Base-by-base conservation (phyloP, 2,113 vertebrate species). In the Felis chaus region DNA sequence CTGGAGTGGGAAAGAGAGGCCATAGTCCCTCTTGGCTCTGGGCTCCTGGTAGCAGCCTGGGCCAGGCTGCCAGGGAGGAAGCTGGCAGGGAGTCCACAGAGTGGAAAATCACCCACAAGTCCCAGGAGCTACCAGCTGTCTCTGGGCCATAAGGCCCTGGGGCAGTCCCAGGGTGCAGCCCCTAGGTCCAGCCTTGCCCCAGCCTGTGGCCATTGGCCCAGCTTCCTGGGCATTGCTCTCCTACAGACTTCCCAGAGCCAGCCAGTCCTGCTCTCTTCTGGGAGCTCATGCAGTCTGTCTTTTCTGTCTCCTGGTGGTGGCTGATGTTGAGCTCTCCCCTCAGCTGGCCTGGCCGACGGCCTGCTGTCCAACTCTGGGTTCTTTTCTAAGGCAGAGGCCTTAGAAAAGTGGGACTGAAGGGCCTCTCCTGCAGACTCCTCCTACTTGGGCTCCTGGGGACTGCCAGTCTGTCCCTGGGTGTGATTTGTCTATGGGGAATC, bases 51-150 rank as follows among this genome's bases (percentile, higher is more conserved):
- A 39, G 48, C 69, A 73, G 45, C 55, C 69, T 66, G 45, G 29
- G n/a, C 78, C 36, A 85, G 71, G 48, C 91, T 94, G 69, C 68
- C 69, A 50, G 71, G 79, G 45, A 71, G 48, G 80, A 88, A 80
- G 27, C 92, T 96, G 97, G 89, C 97, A 98, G 73, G 73, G 63
- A 12, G 83, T 89, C 79, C 27, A 1, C n/a, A 83, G 83, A 98
- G 83, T 98, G 96, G 97, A 98, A 98, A 97, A 96, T 97, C 96
- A 98, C 95, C 86, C 89, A 41, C 65, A 23, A 55, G 91, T 50
- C 45, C 78, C 5, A 18, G 69, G 27, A 84, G 50, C 33, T 33
- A 16, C 84, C 0, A 1, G 76, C 50, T 15, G 78, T 53, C 48
- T 90, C 57, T 29, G 84, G 27, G 86, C 89, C 12, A 0, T 8